A percentile compares a stretch with the other conserved stretches of the same genome.
These are phyloP conservation scores for Drosophila jambulina DNA, from an alignment of 1,140 invertebrate genomes.

Conservation along the genomic window DNA sequence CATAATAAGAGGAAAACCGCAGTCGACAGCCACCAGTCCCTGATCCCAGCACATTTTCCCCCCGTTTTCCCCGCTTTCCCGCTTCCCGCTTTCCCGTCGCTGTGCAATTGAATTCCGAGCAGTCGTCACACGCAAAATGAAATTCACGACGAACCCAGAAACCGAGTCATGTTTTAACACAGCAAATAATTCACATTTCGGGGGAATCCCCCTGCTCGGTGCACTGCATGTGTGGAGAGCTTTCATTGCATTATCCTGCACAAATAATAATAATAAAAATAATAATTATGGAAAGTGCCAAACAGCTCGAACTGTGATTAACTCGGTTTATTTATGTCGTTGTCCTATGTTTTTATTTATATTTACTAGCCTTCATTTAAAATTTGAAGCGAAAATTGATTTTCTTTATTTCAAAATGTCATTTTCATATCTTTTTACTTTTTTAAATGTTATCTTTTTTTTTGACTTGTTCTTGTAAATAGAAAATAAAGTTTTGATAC, in stretches of 20 bases:
- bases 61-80: conserved; percentile 1
- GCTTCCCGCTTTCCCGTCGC: conserved; percentile 1
- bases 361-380: no score
- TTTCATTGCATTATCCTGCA: conserved; percentile 19
- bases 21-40: conserved; percentile 43
- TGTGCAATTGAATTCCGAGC: conserved; percentile 48
- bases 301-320: background rate
- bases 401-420: background rate
- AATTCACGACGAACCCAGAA: conserved; percentile 18
- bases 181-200: conserved; percentile 20
- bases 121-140: conserved; percentile 36
- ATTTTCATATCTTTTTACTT: background rate
- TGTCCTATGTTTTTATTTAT: background rate
- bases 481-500: no score
- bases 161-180: conserved; percentile 35
- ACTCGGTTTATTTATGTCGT: background rate
- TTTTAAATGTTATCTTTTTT: no score
- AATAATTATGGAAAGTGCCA: conserved; percentile 2
- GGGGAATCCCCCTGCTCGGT: background rate
- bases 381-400: background rate
- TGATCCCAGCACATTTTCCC: background rate
- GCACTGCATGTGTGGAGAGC: background rate
- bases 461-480: no score
- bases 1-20: conserved; percentile 63
- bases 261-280: conserved; percentile 30